A percentile compares a stretch with the other conserved stretches of the same genome.
Evolutionary conservation across 2,888 invertebrate genomes (phyloP).

Genomic region (Pomacea canaliculata): DNA sequence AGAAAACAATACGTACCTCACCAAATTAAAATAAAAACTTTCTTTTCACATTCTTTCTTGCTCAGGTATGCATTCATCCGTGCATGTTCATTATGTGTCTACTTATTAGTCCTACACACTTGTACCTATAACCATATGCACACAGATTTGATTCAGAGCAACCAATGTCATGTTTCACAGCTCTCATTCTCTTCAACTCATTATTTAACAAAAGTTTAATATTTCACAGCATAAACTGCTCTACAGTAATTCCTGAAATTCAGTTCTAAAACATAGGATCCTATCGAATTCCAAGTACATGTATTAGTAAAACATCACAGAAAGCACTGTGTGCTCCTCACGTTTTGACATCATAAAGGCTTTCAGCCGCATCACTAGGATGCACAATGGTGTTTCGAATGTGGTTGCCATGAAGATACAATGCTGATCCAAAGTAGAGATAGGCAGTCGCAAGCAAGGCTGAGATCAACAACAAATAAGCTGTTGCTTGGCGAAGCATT

Average conservation of each 20-base stretch:
- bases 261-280: background rate
- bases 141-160: too few species aligned
- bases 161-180: too few species aligned
- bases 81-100: too few species aligned
- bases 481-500: conserved; percentile 53
- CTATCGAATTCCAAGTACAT: background rate
- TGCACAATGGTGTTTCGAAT: conserved; percentile 40
- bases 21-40: too few species aligned
- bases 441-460: conserved; percentile 54
- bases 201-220: too few species aligned
- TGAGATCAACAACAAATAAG: conserved; percentile 55
- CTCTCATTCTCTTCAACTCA: too few species aligned
- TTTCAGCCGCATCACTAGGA: background rate
- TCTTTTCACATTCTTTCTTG: too few species aligned
- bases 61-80: too few species aligned
- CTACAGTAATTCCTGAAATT: background rate
- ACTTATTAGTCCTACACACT: too few species aligned
- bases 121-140: too few species aligned
- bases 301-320: too few species aligned
- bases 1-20: background rate
- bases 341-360: conserved; percentile 45
- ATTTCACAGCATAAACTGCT: background rate
- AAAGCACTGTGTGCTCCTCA: conserved; percentile 8
- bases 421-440: conserved; percentile 43
- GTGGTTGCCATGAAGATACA: conserved; percentile 41